These are phyloP conservation scores for Rhinichthys osculus DNA, from an alignment of 2,797 vertebrate species.

Conservation along the genomic window DNA sequence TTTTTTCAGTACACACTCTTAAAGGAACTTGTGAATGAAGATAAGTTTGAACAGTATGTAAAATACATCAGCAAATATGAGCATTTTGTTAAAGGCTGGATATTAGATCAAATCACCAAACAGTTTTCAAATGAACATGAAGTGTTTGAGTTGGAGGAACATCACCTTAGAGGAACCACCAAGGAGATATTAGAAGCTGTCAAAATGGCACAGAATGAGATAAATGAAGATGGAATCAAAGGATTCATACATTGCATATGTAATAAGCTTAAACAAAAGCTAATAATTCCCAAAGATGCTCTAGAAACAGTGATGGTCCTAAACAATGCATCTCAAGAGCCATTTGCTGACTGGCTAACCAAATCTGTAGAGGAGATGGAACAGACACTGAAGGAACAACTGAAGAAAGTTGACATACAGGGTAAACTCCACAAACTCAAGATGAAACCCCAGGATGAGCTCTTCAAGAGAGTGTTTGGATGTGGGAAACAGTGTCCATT, in stretches of 20 bases:
- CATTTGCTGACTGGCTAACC: conserved; percentile 65
- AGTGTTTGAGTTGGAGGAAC: conserved; percentile 45
- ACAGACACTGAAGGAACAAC: conserved; percentile 18
- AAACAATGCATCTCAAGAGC: conserved; percentile 58
- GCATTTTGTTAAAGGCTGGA: conserved; percentile 59
- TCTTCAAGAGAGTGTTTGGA: conserved; percentile 70
- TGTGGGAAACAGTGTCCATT: conserved; percentile 77
- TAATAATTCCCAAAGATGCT: conserved; percentile 66
- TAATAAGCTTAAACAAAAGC: conserved; percentile 62
- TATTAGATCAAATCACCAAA: background rate
- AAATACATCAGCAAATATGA: conserved; percentile 55
- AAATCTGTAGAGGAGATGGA: conserved; percentile 58
- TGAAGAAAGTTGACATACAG: background rate
- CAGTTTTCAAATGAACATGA: conserved; percentile 35
- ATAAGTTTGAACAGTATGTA: background rate
- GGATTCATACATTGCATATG: conserved; percentile 67
- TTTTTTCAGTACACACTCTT: conserved; percentile 65
- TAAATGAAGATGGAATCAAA: conserved; percentile 16
- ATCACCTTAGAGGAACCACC: conserved; percentile 44
- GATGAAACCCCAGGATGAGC: conserved; percentile 67
- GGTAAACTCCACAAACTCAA: conserved; percentile 21
- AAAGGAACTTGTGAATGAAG: conserved; percentile 57
- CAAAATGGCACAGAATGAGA: conserved; percentile 42
- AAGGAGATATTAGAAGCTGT: conserved; percentile 61
- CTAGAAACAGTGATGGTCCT: conserved; percentile 64